These are phyloP conservation scores for Listronotus oregonensis DNA, from an alignment of 1,140 invertebrate genomes.

Conservation along the genomic window DNA sequence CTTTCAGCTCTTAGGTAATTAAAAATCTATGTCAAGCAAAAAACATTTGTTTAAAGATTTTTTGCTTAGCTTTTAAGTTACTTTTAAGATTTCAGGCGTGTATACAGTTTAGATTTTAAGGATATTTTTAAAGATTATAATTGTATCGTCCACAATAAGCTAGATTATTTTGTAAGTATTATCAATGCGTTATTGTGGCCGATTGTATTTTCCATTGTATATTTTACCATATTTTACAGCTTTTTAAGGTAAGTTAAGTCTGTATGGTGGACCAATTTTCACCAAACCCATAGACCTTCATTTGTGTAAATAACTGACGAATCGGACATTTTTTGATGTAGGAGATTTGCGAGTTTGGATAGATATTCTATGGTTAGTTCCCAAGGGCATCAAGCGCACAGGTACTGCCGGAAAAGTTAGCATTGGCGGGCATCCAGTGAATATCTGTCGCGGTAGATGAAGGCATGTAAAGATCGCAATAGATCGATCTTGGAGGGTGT, in stretches of 20 bases:
- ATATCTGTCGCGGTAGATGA: conserved; percentile 20
- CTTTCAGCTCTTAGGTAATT: conserved; percentile 92
- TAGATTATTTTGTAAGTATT: conserved; percentile 40
- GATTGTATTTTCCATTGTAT: conserved; percentile 30
- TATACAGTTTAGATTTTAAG: conserved; percentile 13
- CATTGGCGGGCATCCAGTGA: conserved; percentile 18
- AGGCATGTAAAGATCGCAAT: no score
- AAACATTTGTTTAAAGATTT: not conserved
- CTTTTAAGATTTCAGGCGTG: conserved; percentile 20
- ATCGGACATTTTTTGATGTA: conserved; percentile 14
- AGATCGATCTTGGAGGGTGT: no score
- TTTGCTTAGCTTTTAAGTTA: conserved; percentile 30
- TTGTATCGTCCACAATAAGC: conserved; percentile 39
- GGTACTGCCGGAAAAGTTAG: conserved; percentile 29
- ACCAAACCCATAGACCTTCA: not conserved
- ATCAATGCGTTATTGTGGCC: conserved; percentile 38
- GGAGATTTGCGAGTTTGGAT: conserved; percentile 13
- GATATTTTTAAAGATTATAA: conserved; percentile 14
- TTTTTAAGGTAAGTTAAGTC: conserved; percentile 43
- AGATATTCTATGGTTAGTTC: conserved; percentile 27
- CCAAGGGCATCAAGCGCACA: conserved; percentile 22
- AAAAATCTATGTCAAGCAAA: conserved; percentile 12
- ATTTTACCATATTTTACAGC: conserved; percentile 40
- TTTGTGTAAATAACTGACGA: conserved; percentile 11
- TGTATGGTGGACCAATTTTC: not conserved